Conservation (phyloP, 2,797 vertebrate species). For the Betta splendens region DNA sequence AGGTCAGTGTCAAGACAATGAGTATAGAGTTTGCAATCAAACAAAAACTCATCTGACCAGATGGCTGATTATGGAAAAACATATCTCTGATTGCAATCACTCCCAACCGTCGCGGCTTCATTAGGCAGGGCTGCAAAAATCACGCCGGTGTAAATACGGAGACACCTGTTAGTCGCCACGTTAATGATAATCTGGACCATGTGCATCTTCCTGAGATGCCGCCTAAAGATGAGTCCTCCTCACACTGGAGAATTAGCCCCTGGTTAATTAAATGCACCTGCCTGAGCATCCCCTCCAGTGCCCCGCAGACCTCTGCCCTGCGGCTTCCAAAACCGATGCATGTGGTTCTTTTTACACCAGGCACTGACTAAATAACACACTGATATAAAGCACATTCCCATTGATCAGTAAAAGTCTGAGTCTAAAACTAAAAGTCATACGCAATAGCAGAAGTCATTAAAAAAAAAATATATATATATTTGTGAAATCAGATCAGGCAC, state of each 20-base stretch:
- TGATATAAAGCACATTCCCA: slow-evolving; percentile 28
- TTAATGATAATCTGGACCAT: slow-evolving; percentile 60
- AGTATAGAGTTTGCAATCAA: slow-evolving; percentile 62
- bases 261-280: slow-evolving; percentile 75
- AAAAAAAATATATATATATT: no score
- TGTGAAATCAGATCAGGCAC: no score
- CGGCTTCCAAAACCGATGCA: slow-evolving; percentile 48
- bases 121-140: slow-evolving; percentile 67
- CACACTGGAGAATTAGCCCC: slow-evolving; percentile 60
- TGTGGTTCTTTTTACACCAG: neutral
- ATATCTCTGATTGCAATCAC: slow-evolving; percentile 80
- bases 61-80: slow-evolving; percentile 68
- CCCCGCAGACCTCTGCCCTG: slow-evolving; percentile 21
- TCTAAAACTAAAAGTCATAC: neutral
- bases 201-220: slow-evolving; percentile 40
- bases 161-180: slow-evolving; percentile 73
- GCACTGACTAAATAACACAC: slow-evolving; percentile 41
- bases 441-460: no score
- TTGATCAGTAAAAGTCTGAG: slow-evolving; percentile 18
- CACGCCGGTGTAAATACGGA: slow-evolving; percentile 29
- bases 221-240: slow-evolving; percentile 35
- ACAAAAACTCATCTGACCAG: slow-evolving; percentile 68
- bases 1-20: slow-evolving; percentile 44
- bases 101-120: slow-evolving; percentile 62
- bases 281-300: slow-evolving; percentile 31